phyloP scores from a whole-genome alignment of 2,113 vertebrate species.

The Rhea americana region DNA sequence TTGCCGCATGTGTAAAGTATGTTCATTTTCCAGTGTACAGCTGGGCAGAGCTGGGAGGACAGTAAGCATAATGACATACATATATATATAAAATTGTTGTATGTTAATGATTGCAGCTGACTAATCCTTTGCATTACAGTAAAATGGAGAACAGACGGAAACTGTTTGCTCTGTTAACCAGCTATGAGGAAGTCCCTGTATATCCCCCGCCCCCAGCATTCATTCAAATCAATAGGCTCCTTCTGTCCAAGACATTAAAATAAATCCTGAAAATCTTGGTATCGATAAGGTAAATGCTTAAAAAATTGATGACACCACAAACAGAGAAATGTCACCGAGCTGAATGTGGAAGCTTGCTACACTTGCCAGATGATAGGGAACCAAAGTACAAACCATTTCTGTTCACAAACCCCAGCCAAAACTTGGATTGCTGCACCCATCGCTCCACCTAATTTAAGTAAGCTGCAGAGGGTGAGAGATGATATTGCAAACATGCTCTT shows the following conservation, averaged over 20 bases:
- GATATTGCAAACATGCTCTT: background rate
- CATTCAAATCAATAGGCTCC: constrained; percentile 25
- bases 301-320: background rate
- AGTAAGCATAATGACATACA: background rate
- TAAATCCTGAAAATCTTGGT: constrained; percentile 3
- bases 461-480: accelerated
- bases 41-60: accelerated
- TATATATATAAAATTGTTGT: background rate
- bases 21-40: background rate
- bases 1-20: background rate
- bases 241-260: constrained; percentile 25
- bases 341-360: background rate
- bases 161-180: constrained; percentile 22
- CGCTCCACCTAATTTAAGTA: background rate
- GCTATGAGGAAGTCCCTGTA: background rate
- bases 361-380: background rate
- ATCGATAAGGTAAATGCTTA: background rate
- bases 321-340: background rate
- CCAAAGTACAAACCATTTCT: background rate
- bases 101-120: background rate
- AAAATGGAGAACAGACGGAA: constrained; percentile 1
- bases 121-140: background rate
- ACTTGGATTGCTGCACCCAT: background rate
- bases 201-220: background rate
- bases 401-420: background rate